Evolutionary conservation across 2,888 invertebrate species (phyloP), one percentile per base, ranked within the genome.

Genomic region (Pristionchus maxplancki): DNA sequence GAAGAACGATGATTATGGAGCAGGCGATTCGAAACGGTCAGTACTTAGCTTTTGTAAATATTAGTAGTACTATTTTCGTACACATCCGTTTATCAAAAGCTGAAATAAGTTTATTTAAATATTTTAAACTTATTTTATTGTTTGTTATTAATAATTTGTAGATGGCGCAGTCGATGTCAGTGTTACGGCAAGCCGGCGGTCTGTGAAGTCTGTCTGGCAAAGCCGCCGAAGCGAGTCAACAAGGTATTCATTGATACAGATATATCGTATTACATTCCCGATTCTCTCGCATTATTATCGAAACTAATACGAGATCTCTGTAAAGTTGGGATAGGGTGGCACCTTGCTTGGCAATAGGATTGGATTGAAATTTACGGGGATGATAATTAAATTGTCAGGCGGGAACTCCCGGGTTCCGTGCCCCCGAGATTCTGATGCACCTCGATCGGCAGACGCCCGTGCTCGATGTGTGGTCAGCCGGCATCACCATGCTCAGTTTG

Each of bases 401-500:
- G 88, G 97, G 97, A 90, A 97, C 97, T 78, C 97, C 97, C 87
- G 97, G 97, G 58, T 97, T 97, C 95, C 96, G 97, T 48, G 97
- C 97, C 88, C 97, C 97, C 0, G 97, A 97, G 96, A 97, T 97
- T 92, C 95, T 97, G 91, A 95, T 97, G 50, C 93, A 95, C 92
- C 96, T 96, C 95, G 96, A 96, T n/a, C 95, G 96, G 90, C 98
- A 98, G 95, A 96, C 97, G 28, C 85, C 95, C 96, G 97, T 97
- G 90, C 97, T 98, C 91, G 98, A 98, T 95, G 96, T 97, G 93
- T 98, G 98, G 97, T 97, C 97, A 84, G 96, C 96, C 74, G 97
- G 97, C 89, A 97, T 97, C 85, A 97, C 97, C 92, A 96, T 97
- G 94, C 95, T 97, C 9, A 96, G 96, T 86, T 96, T 97, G 91